A percentile compares a stretch with the other conserved stretches of the same genome.
Evolutionary conservation across 2,797 vertebrate species (phyloP).

Genomic region (Pterois miles): DNA sequence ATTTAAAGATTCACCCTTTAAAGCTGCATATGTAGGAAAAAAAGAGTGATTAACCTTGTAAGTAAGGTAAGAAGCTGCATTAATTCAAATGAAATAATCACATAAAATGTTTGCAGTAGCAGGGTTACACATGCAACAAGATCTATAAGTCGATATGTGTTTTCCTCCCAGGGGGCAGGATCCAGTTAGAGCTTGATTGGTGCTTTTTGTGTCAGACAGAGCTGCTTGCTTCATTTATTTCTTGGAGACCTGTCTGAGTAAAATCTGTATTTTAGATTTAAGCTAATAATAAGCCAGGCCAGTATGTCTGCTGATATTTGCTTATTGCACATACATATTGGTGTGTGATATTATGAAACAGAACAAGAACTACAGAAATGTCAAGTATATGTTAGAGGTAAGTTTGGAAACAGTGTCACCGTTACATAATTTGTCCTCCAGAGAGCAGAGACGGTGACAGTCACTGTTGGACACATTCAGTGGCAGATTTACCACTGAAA

Average conservation of each 20-base stretch:
- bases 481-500: not conserved
- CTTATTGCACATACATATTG: not conserved
- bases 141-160: not conserved
- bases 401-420: not conserved
- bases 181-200: conserved; percentile 44
- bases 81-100: conserved; percentile 20
- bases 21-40: not conserved
- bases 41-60: no score
- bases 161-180: conserved; percentile 11
- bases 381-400: not conserved
- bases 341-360: not conserved
- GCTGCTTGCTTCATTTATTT: conserved; percentile 25
- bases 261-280: conserved; percentile 20
- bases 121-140: not conserved
- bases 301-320: not conserved
- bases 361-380: not conserved
- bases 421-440: not conserved
- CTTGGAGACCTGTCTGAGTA: conserved; percentile 23
- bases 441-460: not conserved
- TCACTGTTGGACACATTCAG: not conserved
- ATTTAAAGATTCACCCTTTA: not conserved
- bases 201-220: conserved; percentile 22
- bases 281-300: not conserved
- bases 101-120: not conserved
- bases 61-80: conserved; percentile 1